Evolutionary conservation across 2,888 invertebrate species (phyloP).

Genomic region (Phaedon cochleariae): DNA sequence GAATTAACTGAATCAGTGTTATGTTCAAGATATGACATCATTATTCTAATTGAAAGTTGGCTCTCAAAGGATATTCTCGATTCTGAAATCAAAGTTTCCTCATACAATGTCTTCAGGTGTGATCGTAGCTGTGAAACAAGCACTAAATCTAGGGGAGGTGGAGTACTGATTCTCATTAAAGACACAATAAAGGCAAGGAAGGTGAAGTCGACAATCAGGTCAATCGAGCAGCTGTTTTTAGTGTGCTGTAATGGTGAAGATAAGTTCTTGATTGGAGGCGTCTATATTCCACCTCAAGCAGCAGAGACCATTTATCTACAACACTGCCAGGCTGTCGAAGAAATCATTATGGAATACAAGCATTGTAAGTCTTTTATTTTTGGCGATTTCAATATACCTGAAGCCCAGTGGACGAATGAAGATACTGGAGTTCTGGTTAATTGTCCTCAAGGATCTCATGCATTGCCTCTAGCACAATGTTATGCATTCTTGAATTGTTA

Average conservation of each 20-base stretch:
- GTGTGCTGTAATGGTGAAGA: neutral
- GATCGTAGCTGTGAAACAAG: constrained; percentile 3
- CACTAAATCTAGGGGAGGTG: constrained; percentile 4
- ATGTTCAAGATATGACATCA: neutral
- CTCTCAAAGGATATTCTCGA: neutral
- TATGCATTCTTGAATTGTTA: no score
- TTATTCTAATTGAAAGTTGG: constrained; percentile 8
- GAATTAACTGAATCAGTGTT: neutral
- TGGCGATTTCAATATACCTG: no score
- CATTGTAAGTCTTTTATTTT: no score
- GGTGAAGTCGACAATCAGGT: neutral
- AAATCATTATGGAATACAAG: no score
- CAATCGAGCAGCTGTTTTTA: neutral
- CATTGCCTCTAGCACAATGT: no score
- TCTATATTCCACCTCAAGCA: neutral
- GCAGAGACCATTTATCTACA: no score
- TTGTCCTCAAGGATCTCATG: no score
- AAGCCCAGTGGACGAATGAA: no score
- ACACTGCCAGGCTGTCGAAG: no score
- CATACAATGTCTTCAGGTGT: neutral
- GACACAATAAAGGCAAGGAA: neutral
- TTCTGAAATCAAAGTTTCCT: neutral
- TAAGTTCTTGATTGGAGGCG: neutral
- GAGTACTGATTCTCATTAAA: constrained; percentile 4
- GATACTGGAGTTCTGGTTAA: no score